A percentile compares a stretch with the other conserved stretches of the same genome.
phyloP scores from a whole-genome alignment of 2,888 invertebrate species.

The Leptinotarsa rubiginosa region DNA sequence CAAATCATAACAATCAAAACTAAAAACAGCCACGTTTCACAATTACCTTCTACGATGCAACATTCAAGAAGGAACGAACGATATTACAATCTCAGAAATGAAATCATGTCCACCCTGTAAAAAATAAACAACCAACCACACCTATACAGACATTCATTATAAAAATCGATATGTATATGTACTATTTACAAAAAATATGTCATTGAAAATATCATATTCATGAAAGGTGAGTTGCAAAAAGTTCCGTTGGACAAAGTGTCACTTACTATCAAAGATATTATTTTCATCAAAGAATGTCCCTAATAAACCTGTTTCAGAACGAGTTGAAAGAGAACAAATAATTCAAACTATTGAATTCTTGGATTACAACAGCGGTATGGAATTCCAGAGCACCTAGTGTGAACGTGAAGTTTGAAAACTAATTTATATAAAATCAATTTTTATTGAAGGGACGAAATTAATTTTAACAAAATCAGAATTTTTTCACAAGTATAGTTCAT shows the following conservation, averaged over 20 bases:
- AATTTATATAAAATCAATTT: no score
- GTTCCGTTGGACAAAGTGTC: slow-evolving; percentile 6
- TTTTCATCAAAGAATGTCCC: slow-evolving; percentile 12
- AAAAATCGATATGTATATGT: slow-evolving; percentile 54
- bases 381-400: slow-evolving; percentile 18
- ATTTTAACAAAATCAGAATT: no score
- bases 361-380: slow-evolving; percentile 13
- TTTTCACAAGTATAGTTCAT: no score
- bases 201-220: slow-evolving; percentile 35
- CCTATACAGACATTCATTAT: slow-evolving; percentile 52
- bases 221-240: slow-evolving; percentile 35
- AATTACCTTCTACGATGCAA: slow-evolving; percentile 45
- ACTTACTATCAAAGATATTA: slow-evolving; percentile 9
- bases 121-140: slow-evolving; percentile 58
- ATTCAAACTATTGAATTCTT: slow-evolving; percentile 33
- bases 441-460: no score
- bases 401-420: no score
- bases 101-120: slow-evolving; percentile 25
- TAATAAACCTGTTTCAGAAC: slow-evolving; percentile 17
- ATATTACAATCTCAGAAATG: slow-evolving; percentile 17
- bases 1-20: slow-evolving; percentile 58
- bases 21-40: slow-evolving; percentile 62
- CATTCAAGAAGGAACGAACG: slow-evolving; percentile 9
- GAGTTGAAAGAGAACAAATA: slow-evolving; percentile 21
- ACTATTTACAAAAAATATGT: slow-evolving; percentile 52